Evolutionary conservation across 1,140 invertebrate species (phyloP), one percentile per base, ranked within the genome.

Genomic region (Holotrichia oblita): DNA sequence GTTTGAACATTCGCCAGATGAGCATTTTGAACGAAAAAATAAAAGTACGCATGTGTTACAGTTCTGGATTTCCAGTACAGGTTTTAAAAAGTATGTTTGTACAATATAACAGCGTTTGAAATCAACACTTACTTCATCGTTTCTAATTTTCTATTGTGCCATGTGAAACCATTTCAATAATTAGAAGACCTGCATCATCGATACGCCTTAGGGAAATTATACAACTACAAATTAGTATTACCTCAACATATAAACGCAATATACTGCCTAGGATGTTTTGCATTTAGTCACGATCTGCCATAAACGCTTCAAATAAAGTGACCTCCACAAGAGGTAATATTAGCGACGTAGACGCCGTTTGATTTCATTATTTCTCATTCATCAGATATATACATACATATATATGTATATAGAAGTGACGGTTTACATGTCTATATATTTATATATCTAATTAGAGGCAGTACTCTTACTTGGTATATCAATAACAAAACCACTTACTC

Each of bases 401-500:
- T n/a, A n/a, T n/a, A n/a, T n/a, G n/a, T n/a, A n/a, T n/a, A n/a
- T n/a, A n/a, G n/a, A n/a, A n/a, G n/a, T n/a, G n/a, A n/a, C n/a
- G n/a, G n/a, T n/a, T n/a, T n/a, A 48, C 44, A 48, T 12, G 44
- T 48, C n/a, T 9, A 48, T 48, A 48, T 48, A 12, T 48, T 17
- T n/a, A n/a, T n/a, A 12, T 55, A 17, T 34, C 2, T 34, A 34
- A 34, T 34, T 34, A n/a, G 17, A n/a, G 48, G 48, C 14, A 55
- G 0, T 14, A 55, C 3, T 69, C 61, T 27, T 14, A 20, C 7
- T 69, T 34, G 2, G 14, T 17, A 55, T 69, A 69, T 69, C 12
- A 69, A 69, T 69, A 69, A 69, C 61, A 69, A 69, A 69, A 34
- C 27, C 61, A 69, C 61, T 69, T 69, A 69, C 61, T 69, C 22